These are phyloP conservation scores for Pegoplata infirma DNA, from an alignment of 2,888 invertebrate species.

Conservation along the genomic window DNA sequence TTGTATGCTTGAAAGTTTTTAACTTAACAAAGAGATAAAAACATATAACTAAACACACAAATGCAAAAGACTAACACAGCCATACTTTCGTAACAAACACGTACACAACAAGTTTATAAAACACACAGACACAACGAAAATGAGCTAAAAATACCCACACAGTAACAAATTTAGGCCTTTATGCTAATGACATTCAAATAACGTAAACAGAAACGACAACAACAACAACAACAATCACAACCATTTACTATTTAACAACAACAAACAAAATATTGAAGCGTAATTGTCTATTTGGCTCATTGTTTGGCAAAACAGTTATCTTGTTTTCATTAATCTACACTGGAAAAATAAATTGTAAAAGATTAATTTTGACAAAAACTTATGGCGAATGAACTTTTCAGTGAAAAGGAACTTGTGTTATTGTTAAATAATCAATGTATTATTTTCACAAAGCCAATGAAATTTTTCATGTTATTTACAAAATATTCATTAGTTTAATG, in stretches of 20 bases:
- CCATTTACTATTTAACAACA: not conserved
- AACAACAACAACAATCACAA: not conserved
- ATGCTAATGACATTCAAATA: slow-evolving; percentile 54
- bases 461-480: no score
- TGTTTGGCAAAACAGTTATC: slow-evolving; percentile 11
- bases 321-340: not conserved
- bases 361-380: no score
- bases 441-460: no score
- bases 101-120: not conserved
- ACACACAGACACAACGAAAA: not conserved
- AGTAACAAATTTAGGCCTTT: slow-evolving; percentile 39
- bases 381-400: no score
- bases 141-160: slow-evolving; percentile 2
- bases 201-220: slow-evolving; percentile 3
- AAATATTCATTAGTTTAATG: no score
- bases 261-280: not conserved
- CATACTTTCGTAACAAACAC: not conserved
- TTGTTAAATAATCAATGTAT: no score
- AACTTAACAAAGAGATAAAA: slow-evolving; percentile 29
- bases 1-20: slow-evolving; percentile 11
- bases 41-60: not conserved
- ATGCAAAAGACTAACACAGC: not conserved
- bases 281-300: not conserved
- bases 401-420: no score
- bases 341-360: no score